Conservation (phyloP, 2,888 invertebrate genomes). For the Tortrix viridana region DNA sequence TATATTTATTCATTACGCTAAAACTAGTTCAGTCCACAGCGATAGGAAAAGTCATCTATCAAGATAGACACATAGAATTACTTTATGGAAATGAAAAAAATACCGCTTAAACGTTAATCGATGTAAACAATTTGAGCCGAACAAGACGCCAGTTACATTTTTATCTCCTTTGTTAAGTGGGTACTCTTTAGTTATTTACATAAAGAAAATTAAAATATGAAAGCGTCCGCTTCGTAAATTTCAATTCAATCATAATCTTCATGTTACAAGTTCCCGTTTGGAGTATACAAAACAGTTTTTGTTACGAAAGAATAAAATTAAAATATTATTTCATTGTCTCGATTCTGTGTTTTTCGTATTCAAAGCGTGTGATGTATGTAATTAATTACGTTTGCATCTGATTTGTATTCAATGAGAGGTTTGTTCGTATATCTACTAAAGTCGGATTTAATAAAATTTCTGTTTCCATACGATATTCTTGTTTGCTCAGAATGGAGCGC, state of each 20-base stretch:
- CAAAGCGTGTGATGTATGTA: slow-evolving; percentile 29
- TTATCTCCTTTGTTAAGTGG: slow-evolving; percentile 52
- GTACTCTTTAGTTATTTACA: slow-evolving; percentile 48
- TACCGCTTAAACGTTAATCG: slow-evolving; percentile 57
- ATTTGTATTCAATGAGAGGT: slow-evolving; percentile 53
- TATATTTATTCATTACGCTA: slow-evolving; percentile 57
- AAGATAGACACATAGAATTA: background rate
- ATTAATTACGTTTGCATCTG: slow-evolving; percentile 44
- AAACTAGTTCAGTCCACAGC: slow-evolving; percentile 44
- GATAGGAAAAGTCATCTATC: background rate
- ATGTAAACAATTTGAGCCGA: slow-evolving; percentile 55
- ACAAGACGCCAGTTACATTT: slow-evolving; percentile 51
- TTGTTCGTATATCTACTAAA: slow-evolving; percentile 46
- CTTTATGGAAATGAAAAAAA: slow-evolving; percentile 55
- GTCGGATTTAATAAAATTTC: slow-evolving; percentile 69
- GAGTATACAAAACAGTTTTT: slow-evolving; percentile 46
- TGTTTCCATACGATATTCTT: slow-evolving; percentile 56
- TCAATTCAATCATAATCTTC: slow-evolving; percentile 25
- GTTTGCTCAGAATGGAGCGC: slow-evolving; percentile 62
- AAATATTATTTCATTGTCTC: slow-evolving; percentile 44
- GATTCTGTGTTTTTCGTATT: slow-evolving; percentile 23
- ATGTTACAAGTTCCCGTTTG: slow-evolving; percentile 23
- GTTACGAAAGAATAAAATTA: slow-evolving; percentile 53
- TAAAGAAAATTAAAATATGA: slow-evolving; percentile 49
- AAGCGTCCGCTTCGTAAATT: slow-evolving; percentile 49